Evolutionary conservation across 2,797 vertebrate genomes (phyloP), one percentile per base, ranked within the genome.

Genomic region (Toxotes lorentzi): DNA sequence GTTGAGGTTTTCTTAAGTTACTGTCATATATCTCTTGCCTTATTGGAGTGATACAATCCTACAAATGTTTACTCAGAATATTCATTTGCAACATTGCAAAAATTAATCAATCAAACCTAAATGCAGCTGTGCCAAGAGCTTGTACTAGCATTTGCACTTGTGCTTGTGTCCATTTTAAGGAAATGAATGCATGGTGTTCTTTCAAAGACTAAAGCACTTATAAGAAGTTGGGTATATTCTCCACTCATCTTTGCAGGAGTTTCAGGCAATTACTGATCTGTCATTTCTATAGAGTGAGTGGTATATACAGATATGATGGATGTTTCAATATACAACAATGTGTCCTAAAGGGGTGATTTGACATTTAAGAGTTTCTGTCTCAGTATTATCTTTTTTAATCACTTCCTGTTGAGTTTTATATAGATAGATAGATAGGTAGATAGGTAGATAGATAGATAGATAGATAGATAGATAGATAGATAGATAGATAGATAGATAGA

Each of bases 351-450:
- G 62, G 40, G 51, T 17, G 51, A 63, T 10, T 4, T 35, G 54
- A 56, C 59, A 60, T 80, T 80, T 70, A 30, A 35, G 4, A 50
- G 5, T 54, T 54, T 41, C 30, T 40, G 10, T 41, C 38, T 78
- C 51, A 48, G 16, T 51, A 11, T 77, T 56, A 21, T 58, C 0
- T 64, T 53, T 61, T 60, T 12, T 23, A 56, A 48, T 63, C 47
- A 60, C 32, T 35, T 59, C 48, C 10, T 45, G 13, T 41, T 19
- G 5, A 19, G 43, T 45, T 45, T 45, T 54, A 53, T 24, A 38
- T n/a, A 21, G 24, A 60, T 27, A 35, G 10, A 75, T n/a, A n/a
- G 41, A 56, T 45, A 47, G 35, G 38, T 60, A 53, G 40, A 56
- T 56, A 43, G 54, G 59, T 63, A 32, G 53, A 58, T 30, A 34